These are phyloP conservation scores for Keiferia lycopersicella DNA, from an alignment of 2,888 invertebrate genomes.

Conservation along the genomic window DNA sequence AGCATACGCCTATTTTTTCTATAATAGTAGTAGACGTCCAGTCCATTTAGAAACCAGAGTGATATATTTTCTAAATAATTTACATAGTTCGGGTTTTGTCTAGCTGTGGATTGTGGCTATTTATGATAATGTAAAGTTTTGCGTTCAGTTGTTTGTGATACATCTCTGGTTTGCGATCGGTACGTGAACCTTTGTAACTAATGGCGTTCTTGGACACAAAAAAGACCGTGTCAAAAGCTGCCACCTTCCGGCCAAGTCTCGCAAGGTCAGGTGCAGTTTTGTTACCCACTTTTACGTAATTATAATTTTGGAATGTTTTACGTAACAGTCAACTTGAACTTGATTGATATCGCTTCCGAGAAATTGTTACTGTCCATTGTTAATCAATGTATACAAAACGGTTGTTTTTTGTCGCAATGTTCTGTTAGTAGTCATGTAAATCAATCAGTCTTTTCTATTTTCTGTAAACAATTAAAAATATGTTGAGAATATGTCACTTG, in stretches of 20 bases:
- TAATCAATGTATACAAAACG: not conserved
- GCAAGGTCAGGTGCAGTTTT: constrained; percentile 16
- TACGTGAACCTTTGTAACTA: not conserved
- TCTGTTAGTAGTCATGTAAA: not conserved
- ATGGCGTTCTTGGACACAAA: constrained; percentile 6
- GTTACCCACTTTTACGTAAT: constrained; percentile 11
- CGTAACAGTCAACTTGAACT: constrained; percentile 12
- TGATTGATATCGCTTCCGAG: constrained; percentile 1
- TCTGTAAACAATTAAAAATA: too few relatives aligned
- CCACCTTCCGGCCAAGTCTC: not conserved
- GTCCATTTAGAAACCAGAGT: too few relatives aligned
- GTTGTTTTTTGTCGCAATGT: not conserved
- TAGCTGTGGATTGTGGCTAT: too few relatives aligned
- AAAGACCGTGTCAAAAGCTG: constrained; percentile 11
- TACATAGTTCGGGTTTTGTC: too few relatives aligned
- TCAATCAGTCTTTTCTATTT: too few relatives aligned
- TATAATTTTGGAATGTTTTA: not conserved
- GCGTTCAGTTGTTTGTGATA: too few relatives aligned
- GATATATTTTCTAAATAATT: too few relatives aligned
- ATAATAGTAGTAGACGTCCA: too few relatives aligned
- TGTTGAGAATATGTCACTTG: too few relatives aligned
- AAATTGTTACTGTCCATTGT: not conserved
- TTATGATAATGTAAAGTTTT: too few relatives aligned
- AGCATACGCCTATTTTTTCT: too few relatives aligned
- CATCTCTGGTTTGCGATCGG: too few relatives aligned